These are phyloP conservation scores for Drosophila pectinifera DNA, from an alignment of 1,140 invertebrate species.

Conservation along the genomic window DNA sequence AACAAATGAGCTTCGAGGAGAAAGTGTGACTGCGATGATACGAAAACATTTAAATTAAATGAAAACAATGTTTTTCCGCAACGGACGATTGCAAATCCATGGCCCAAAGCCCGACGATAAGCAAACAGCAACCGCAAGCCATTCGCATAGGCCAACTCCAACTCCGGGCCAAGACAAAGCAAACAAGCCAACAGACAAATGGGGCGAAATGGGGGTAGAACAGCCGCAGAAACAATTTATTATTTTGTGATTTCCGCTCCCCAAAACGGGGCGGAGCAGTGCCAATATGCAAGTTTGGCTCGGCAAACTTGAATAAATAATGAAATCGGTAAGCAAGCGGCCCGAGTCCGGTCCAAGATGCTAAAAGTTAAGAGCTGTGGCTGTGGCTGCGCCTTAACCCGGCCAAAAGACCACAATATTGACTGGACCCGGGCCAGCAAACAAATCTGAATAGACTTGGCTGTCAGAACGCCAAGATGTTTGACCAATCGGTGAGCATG, in stretches of 20 bases:
- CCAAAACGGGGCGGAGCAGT: constrained; percentile 18
- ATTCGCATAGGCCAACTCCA: constrained; percentile 10
- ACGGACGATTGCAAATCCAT: constrained; percentile 58
- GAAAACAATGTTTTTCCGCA: constrained; percentile 73
- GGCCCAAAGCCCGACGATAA: constrained; percentile 37
- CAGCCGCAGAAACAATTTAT: constrained; percentile 78
- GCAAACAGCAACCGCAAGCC: constrained; percentile 43
- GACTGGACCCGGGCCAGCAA: constrained; percentile 48
- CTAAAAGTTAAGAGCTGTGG: constrained; percentile 36
- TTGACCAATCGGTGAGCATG: constrained; percentile 18
- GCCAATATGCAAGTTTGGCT: constrained; percentile 75
- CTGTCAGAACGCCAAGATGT: constrained; percentile 43
- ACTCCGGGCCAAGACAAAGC: constrained; percentile 52
- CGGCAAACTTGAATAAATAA: constrained; percentile 78
- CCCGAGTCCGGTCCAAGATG: constrained; percentile 37
- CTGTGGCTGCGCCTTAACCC: constrained; percentile 20
- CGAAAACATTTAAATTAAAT: constrained; percentile 76
- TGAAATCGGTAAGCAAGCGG: constrained; percentile 67
- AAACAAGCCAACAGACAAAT: constrained; percentile 50
- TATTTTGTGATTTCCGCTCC: constrained; percentile 63
- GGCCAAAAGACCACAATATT: constrained; percentile 44
- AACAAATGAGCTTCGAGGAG: constrained; percentile 21
- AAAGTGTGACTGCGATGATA: constrained; percentile 37
- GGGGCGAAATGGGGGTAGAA: constrained; percentile 20
- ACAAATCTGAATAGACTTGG: constrained; percentile 44